Evolutionary conservation across 2,888 invertebrate species (phyloP), one percentile per base, ranked within the genome.

Genomic region (Tanypteryx hageni): DNA sequence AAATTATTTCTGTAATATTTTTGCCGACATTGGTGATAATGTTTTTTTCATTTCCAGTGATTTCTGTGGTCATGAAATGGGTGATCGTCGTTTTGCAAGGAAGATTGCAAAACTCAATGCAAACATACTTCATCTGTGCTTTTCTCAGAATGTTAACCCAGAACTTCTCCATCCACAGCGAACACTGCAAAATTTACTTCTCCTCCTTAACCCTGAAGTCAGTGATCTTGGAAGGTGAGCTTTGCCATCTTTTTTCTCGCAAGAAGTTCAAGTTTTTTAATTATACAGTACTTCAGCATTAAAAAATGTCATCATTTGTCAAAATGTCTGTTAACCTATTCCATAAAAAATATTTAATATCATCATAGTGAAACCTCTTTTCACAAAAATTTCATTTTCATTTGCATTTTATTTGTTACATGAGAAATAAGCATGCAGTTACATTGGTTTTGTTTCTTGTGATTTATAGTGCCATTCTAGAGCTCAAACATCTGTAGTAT

Each of bases 31-130:
- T 68, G 68, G 18, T 9, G 0, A 5, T 68, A 68, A n/a, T 64
- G 22, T 56, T 81, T 93, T 31, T 93, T 92, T 11, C n/a, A 2
- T 93, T 94, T 96, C 93, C 95, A 98, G 98, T 95, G 98, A 98
- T 95, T 98, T 98, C 95, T 97, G 97, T 94, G 96, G 96, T 93
- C 97, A 96, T 94, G 97, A 97, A 94, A 95, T 97, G 95, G 96
- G 96, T 86, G 97, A 97, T 94, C 96, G 96, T 94, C 97, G 97
- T 94, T 98, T 98, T 95, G 96, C 96, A 93, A 96, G 96, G 93
- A 96, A 97, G 95, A 97, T 98, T 92, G 97, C 97, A 84, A 96
- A 97, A 93, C 96, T 98, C 93, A 97, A 98, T 95, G 97, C 97
- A 94, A 98, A 98, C 94, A 96, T 98, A 93, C 95, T 98, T 94